phyloP scores from a whole-genome alignment of 2,888 invertebrate species.

The Volucella inanis region DNA sequence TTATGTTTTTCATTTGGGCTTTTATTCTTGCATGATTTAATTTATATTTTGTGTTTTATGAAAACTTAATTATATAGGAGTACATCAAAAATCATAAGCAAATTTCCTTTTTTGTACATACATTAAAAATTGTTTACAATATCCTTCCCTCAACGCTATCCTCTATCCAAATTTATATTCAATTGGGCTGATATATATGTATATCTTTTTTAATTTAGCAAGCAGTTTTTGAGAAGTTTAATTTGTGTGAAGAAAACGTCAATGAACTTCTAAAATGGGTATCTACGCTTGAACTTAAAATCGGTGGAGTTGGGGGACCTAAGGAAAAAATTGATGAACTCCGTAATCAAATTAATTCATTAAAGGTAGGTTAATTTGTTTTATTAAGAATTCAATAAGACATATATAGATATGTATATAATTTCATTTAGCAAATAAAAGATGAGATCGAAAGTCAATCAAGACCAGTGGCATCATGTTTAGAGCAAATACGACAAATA shows the following conservation, averaged over 20 bases:
- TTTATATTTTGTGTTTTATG: conserved; percentile 71
- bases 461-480: conserved; percentile 91
- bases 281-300: conserved; percentile 90
- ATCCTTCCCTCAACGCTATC: background rate
- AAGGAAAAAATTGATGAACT: conserved; percentile 94
- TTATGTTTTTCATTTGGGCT: conserved; percentile 18
- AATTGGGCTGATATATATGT: conserved; percentile 23
- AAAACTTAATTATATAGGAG: conserved; percentile 22
- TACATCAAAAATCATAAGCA: conserved; percentile 60
- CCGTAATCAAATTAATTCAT: conserved; percentile 93
- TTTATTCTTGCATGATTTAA: conserved; percentile 55
- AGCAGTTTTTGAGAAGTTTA: conserved; percentile 97
- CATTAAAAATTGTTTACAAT: background rate
- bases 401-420: background rate
- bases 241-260: conserved; percentile 93
- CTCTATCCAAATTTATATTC: conserved; percentile 9
- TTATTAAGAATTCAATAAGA: conserved; percentile 11
- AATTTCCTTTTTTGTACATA: conserved; percentile 53
- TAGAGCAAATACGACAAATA: conserved; percentile 95
- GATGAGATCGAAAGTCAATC: conserved; percentile 94
- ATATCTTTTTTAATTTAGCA: conserved; percentile 86
- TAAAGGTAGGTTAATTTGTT: conserved; percentile 87
- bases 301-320: conserved; percentile 93
- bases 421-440: conserved; percentile 89
- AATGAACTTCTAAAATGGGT: conserved; percentile 94